Base-by-base conservation (phyloP, 2,113 vertebrate species). In the Arvicanthis niloticus region DNA sequence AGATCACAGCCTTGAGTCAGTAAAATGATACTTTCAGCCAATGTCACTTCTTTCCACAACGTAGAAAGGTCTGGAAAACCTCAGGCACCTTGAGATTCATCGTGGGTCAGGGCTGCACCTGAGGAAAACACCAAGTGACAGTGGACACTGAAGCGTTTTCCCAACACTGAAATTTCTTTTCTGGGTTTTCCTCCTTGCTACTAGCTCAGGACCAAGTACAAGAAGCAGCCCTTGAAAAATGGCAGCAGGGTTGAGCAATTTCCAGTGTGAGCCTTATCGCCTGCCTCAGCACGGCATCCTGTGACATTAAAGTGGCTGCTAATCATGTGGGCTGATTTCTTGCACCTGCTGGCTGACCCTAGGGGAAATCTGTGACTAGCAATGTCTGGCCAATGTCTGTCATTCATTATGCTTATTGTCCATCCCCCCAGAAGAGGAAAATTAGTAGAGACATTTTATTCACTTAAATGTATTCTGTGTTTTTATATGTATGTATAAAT, bases 391-490 rank as follows among this genome's bases (percentile, higher is more conserved):
- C 26, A 85, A 3, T 13, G 1, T 95, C 40, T 17, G 65, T 5
- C 26, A 0, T 89, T 95, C 70, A 51, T n/a, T 86, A 8, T 80
- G 62, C 48, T 86, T 93, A 40, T 22, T 89, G 80, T 77, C 70
- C 86, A 3, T 88, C 10, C 9, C 9, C 51, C 24, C 40, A 42
- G 1, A 53, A 85, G 56, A 42, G 73, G 93, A 81, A 91, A 93
- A 70, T 93, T 92, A 76, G 29, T 94, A 62, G 72, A n/a, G 56
- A 80, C 73, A 29, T 58, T 84, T 1, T 3, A 67, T 56, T 6
- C 73, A 87, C 96, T 97, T 93, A 51, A 42, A 95, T 97, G 97
- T 60, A 29, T 88, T 89, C 97, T 31, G 22, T 15, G 22, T 77
- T 26, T 29, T 12, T 29, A 3, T 77, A 13, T 29, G 10, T 45